Base-by-base conservation (phyloP, 1,140 invertebrate genomes). In the Thereuonema tuberculata region DNA sequence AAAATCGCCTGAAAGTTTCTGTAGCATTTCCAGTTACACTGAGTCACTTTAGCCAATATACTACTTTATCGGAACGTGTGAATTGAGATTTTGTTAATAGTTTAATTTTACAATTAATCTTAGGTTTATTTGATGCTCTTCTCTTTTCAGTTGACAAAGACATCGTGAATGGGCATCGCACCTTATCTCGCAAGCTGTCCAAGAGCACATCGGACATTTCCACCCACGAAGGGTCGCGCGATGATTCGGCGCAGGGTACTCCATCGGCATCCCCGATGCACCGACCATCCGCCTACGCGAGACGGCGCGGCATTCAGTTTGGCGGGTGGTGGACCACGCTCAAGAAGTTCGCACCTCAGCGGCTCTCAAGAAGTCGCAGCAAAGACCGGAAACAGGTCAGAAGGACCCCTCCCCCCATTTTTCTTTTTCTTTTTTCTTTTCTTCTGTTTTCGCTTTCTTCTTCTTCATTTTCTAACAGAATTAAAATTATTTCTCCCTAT, bases 281-380 rank as follows among this genome's bases (percentile, higher is more conserved):
- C 27, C 53, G 53, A 12, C 14, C 15, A 14, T 12, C 48, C 48
- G 14, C 17, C 3, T 14, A 3, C 27, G 25, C 27, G 25, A 3
- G 53, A 28, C 53, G 53, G 14, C 53, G 53, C 3, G 53, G 53
- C 14, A 17, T 37, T 12, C 57, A 58, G 26, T 28, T 58, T 3
- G 17, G 21, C 25, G 29, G 46, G 25, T 53, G 48, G 59, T 60
- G 49, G 49, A n/a, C 49, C n/a, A 24, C 23, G 2, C 24, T 60
- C 2, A 60, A 60, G 31, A 60, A 55, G 28, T 60, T 60, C 28
- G 59, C 59, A 1, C 59, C 59, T n/a, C 59, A 60, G 24, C 56
- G 59, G 43, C 24, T 60, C 12, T 14, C 75, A 20, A 75, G 82
- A 1, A 77, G 78, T 27, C 74, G 78, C 14, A 81, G 80, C 66